A percentile compares a stretch with the other conserved stretches of the same genome.
Conservation (phyloP, 1,140 invertebrate species). For the Heliothis virescens region DNA sequence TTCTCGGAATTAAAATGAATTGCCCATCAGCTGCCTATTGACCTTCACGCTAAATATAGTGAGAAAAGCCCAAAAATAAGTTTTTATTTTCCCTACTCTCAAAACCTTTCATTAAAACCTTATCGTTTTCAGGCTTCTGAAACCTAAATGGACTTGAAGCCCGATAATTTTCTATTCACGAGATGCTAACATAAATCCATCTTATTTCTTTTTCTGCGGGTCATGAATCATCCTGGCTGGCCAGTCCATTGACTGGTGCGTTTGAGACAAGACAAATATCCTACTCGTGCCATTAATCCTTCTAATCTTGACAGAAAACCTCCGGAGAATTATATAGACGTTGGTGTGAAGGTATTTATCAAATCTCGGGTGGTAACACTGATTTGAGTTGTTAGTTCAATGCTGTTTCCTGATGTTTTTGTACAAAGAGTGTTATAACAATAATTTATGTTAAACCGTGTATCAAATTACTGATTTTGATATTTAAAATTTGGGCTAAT, state of each 20-base stretch:
- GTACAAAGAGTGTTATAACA: no score
- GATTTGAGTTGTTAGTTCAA: constrained; percentile 28
- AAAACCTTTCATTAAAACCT: not conserved
- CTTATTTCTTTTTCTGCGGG: constrained; percentile 19
- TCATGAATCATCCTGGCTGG: constrained; percentile 48
- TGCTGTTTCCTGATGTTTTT: constrained; percentile 14
- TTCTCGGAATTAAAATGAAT: no score
- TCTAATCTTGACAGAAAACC: constrained; percentile 79
- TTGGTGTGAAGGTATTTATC: constrained; percentile 63
- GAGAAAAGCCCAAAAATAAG: not conserved
- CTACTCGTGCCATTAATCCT: constrained; percentile 71
- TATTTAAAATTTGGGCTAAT: no score
- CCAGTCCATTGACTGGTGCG: constrained; percentile 57
- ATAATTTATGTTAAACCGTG: no score
- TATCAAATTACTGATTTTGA: no score
- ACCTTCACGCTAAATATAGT: no score
- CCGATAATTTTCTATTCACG: constrained; percentile 29
- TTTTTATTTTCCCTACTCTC: not conserved
- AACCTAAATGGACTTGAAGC: constrained; percentile 3
- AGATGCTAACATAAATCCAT: constrained; percentile 37
- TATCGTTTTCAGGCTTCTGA: not conserved
- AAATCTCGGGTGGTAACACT: constrained; percentile 58
- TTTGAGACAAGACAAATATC: constrained; percentile 72
- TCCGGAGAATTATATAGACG: constrained; percentile 60
- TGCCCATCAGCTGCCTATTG: no score